phyloP scores from a whole-genome alignment of 2,113 vertebrate genomes.

The Mobula birostris region DNA sequence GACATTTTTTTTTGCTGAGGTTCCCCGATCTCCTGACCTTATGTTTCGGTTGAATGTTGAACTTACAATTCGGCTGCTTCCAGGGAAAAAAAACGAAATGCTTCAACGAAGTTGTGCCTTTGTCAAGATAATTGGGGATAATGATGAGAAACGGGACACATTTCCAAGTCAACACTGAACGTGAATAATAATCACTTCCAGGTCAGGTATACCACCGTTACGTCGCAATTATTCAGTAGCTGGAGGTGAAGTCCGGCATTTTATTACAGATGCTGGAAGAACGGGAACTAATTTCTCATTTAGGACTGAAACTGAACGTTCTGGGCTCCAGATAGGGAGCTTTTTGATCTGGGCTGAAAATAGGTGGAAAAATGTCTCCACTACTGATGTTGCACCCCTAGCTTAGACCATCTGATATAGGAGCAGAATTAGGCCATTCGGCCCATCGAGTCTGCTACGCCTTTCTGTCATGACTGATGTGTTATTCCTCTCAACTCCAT shows the following conservation, averaged over 20 bases:
- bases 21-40: neutral
- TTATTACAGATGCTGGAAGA: neutral
- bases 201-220: neutral
- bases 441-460: no score
- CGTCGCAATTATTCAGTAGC: constrained; percentile 16
- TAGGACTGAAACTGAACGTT: neutral
- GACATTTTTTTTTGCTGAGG: neutral
- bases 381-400: no score
- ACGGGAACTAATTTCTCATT: neutral
- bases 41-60: neutral
- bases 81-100: no score
- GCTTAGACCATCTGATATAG: no score
- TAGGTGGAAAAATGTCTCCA: no score
- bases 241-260: neutral
- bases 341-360: no score
- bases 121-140: neutral
- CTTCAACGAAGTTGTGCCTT: neutral
- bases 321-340: no score
- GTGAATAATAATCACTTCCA: constrained; percentile 15
- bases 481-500: no score
- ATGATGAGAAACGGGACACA: neutral
- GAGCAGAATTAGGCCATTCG: no score
- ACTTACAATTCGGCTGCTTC: neutral
- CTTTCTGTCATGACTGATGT: no score
- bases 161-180: neutral